phyloP scores from a whole-genome alignment of 2,888 invertebrate species.

The Drosophila falleni region DNA sequence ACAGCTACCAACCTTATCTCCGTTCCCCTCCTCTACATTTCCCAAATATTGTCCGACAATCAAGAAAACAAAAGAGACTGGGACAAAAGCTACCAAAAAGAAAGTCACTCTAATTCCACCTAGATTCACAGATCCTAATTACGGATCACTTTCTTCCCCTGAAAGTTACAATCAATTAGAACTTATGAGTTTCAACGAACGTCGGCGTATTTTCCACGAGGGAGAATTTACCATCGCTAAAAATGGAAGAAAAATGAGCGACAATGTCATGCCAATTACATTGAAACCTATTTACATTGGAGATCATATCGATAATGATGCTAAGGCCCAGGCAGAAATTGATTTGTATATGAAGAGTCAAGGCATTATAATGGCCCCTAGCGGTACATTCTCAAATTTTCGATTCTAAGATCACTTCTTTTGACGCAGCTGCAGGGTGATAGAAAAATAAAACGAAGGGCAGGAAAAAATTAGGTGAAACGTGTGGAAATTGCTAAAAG shows the following conservation, averaged over 20 bases:
- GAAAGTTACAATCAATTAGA: background rate
- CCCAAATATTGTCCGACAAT: background rate
- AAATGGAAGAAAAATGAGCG: conserved; percentile 45
- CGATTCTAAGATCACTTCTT: background rate
- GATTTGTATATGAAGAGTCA: conserved; percentile 7
- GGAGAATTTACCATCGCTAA: conserved; percentile 49
- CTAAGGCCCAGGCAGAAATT: conserved; percentile 5
- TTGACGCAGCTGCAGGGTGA: too few species aligned
- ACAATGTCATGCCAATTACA: background rate
- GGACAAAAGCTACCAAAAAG: background rate
- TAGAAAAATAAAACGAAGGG: too few species aligned
- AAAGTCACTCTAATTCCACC: background rate
- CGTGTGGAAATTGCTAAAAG: too few species aligned
- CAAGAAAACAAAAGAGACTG: background rate
- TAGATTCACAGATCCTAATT: background rate
- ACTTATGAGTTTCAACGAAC: conserved; percentile 8
- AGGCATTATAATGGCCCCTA: background rate
- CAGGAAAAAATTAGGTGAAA: too few species aligned
- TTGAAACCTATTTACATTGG: background rate
- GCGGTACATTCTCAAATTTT: conserved; percentile 1
- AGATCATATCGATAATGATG: background rate
- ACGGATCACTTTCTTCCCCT: background rate
- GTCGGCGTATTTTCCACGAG: conserved; percentile 23
- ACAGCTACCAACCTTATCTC: too few species aligned
- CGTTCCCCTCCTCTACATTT: background rate